These are phyloP conservation scores for Melanotus villosus DNA, from an alignment of 2,888 invertebrate species.

Conservation along the genomic window DNA sequence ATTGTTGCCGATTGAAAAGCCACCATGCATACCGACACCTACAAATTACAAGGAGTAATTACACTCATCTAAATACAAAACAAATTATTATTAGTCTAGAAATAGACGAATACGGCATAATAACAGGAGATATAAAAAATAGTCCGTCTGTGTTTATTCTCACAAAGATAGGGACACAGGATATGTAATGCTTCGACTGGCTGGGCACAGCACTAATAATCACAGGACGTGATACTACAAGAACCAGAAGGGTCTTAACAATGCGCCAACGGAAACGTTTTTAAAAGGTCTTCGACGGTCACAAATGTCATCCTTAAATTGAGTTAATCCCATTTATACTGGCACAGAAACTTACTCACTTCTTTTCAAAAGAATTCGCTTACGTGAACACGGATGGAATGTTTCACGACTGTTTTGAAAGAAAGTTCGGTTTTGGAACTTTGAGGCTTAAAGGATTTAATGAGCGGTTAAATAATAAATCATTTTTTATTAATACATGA, in stretches of 20 bases:
- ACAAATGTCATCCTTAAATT: conserved; percentile 41
- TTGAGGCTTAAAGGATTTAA: no score
- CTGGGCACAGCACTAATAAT: conserved; percentile 47
- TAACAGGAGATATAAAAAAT: neutral
- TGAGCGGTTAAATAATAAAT: no score
- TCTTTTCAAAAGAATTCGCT: neutral
- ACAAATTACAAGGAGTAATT: neutral
- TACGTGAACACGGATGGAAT: neutral
- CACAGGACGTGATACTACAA: conserved; percentile 37
- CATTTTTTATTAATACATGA: no score
- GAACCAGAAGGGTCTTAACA: conserved; percentile 42
- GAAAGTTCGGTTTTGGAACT: no score
- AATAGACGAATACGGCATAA: no score
- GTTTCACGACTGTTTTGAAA: neutral
- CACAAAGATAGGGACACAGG: conserved; percentile 48
- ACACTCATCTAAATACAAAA: conserved; percentile 3
- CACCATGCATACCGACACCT: conserved; percentile 1
- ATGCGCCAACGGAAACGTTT: conserved; percentile 54
- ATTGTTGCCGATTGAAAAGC: neutral
- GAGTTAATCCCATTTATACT: conserved; percentile 12
- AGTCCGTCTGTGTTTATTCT: conserved; percentile 23
- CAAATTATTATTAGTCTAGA: conserved; percentile 6
- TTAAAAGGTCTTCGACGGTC: conserved; percentile 50
- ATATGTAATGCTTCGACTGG: conserved; percentile 55
- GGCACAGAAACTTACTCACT: neutral